phyloP scores from a whole-genome alignment of 1,140 invertebrate genomes.

The Sitodiplosis mosellana region DNA sequence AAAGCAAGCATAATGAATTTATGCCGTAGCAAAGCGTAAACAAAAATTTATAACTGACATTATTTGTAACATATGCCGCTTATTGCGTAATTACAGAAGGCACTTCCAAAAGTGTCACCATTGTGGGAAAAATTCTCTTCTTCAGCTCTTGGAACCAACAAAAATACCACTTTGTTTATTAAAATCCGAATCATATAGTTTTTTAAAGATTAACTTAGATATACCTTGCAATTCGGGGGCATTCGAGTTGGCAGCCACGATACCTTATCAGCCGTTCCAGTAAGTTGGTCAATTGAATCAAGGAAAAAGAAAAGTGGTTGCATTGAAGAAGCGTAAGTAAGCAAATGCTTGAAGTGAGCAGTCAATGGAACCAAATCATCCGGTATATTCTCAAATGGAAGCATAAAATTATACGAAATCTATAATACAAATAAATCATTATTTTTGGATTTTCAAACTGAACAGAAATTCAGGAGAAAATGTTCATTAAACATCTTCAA shows the following conservation, averaged over 20 bases:
- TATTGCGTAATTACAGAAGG: too few species aligned
- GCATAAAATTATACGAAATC: conserved; percentile 89
- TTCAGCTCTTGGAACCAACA: too few species aligned
- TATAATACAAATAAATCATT: conserved; percentile 24
- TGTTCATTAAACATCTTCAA: too few species aligned
- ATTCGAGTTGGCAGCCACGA: conserved; percentile 88
- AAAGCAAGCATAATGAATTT: too few species aligned
- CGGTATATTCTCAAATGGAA: conserved; percentile 83
- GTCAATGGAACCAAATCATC: conserved; percentile 90
- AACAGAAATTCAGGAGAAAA: neutral
- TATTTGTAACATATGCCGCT: too few species aligned
- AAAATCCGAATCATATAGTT: too few species aligned
- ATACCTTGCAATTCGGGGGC: conserved; percentile 77
- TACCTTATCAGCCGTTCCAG: conserved; percentile 86
- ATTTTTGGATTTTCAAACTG: neutral
- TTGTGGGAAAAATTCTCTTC: too few species aligned
- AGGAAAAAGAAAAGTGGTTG: conserved; percentile 75
- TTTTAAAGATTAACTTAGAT: too few species aligned
- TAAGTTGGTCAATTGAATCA: conserved; percentile 88
- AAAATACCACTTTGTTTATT: too few species aligned
- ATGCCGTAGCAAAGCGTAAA: too few species aligned
- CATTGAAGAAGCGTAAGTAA: conserved; percentile 59
- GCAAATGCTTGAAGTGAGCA: conserved; percentile 85
- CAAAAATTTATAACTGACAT: too few species aligned
- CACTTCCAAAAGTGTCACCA: too few species aligned